Evolutionary conservation across 2,888 invertebrate species (phyloP).

Genomic region (Mimachlamys varia): DNA sequence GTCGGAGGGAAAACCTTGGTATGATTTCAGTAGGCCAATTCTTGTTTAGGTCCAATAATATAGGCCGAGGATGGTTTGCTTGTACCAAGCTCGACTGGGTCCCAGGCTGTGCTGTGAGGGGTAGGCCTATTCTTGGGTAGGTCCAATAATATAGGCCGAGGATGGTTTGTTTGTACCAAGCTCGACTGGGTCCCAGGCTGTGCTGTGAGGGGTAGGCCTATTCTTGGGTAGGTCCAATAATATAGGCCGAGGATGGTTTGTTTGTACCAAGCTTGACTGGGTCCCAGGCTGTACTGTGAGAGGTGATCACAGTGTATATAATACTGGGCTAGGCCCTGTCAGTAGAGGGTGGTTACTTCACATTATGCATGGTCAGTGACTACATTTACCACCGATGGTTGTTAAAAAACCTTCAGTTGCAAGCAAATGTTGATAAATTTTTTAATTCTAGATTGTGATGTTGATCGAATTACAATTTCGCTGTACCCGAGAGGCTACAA

Average conservation of each 20-base stretch:
- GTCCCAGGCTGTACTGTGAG: not conserved
- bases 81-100: too few relatives aligned
- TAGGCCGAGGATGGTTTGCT: too few relatives aligned
- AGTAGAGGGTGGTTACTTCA: not conserved
- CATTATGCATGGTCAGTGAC: constrained; percentile 21
- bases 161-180: too few relatives aligned
- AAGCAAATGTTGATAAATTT: not conserved
- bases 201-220: not conserved
- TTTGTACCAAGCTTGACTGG: too few relatives aligned
- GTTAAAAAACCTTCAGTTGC: constrained; percentile 25
- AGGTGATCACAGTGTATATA: not conserved
- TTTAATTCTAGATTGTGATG: constrained; percentile 10
- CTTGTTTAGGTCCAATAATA: too few relatives aligned
- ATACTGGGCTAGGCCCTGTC: not conserved
- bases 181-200: too few relatives aligned
- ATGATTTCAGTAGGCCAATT: too few relatives aligned
- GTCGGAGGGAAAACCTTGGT: too few relatives aligned
- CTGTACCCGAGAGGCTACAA: constrained; percentile 37
- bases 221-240: too few relatives aligned
- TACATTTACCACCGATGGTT: not conserved
- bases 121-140: too few relatives aligned
- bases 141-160: too few relatives aligned
- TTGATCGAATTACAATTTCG: constrained; percentile 40
- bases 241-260: too few relatives aligned
- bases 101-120: not conserved